A percentile compares a stretch with the other conserved stretches of the same genome.
These are phyloP conservation scores for Ochropacha duplaris DNA, from an alignment of 2,888 invertebrate genomes.

Conservation along the genomic window DNA sequence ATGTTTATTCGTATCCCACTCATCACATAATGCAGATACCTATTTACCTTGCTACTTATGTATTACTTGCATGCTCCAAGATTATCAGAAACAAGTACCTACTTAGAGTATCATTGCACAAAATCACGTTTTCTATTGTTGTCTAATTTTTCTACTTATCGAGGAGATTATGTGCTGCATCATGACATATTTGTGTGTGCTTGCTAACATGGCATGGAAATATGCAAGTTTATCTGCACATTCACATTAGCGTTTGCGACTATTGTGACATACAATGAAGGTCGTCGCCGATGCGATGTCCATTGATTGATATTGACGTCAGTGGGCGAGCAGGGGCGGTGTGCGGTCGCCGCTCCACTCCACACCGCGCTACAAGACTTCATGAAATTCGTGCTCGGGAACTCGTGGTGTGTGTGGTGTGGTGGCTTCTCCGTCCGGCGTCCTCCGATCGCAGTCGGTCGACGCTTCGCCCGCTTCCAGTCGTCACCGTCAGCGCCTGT, in stretches of 20 bases:
- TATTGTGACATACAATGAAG: conserved; percentile 33
- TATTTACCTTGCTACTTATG: background rate
- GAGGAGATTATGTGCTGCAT: background rate
- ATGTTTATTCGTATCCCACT: too few relatives aligned
- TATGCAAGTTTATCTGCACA: conserved; percentile 5
- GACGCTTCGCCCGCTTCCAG: conserved; percentile 31
- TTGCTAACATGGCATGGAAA: background rate
- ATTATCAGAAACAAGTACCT: background rate
- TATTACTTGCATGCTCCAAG: background rate
- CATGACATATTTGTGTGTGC: background rate
- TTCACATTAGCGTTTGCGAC: conserved; percentile 19
- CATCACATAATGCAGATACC: too few relatives aligned
- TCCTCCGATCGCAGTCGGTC: conserved; percentile 22
- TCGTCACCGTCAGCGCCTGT: conserved; percentile 25
- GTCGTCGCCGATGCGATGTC: conserved; percentile 30
- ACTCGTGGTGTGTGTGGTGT: conserved; percentile 8
- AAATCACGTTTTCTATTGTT: background rate
- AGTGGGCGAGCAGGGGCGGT: conserved; percentile 18
- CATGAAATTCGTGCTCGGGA: conserved; percentile 10
- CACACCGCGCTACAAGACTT: conserved; percentile 2
- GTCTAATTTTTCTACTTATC: background rate
- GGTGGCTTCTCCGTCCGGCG: too few relatives aligned
- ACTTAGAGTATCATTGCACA: background rate
- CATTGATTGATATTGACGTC: conserved; percentile 51
- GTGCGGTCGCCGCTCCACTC: conserved; percentile 7